These are phyloP conservation scores for Hypselothyrea guttata DNA, from an alignment of 2,888 invertebrate species.

Conservation along the genomic window DNA sequence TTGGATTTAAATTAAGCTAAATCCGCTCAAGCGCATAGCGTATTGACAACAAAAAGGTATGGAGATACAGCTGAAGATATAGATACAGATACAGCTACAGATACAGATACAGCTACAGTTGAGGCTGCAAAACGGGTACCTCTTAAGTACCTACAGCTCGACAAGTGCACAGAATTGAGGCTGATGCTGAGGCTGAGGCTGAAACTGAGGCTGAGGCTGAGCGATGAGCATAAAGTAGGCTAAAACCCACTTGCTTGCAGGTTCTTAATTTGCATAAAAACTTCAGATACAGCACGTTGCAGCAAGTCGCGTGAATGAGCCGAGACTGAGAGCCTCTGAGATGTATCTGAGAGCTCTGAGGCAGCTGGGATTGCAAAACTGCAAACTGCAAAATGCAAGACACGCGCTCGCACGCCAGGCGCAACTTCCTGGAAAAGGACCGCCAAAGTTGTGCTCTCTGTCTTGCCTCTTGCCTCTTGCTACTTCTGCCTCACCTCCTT, in stretches of 20 bases:
- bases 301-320: conserved; percentile 66
- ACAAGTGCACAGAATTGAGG: conserved; percentile 58
- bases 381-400: neutral
- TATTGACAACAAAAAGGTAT: conserved; percentile 75
- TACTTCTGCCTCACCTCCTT: conserved; percentile 7
- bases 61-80: conserved; percentile 26
- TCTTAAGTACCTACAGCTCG: conserved; percentile 70
- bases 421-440: conserved; percentile 77
- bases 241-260: conserved; percentile 67
- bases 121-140: conserved; percentile 52
- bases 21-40: conserved; percentile 66
- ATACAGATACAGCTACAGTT: conserved; percentile 32
- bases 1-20: conserved; percentile 76
- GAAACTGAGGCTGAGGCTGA: conserved; percentile 48
- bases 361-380: conserved; percentile 34
- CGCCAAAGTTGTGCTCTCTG: conserved; percentile 64
- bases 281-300: conserved; percentile 53
- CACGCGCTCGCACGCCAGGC: conserved; percentile 69
- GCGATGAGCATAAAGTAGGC: conserved; percentile 71
- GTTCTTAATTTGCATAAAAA: conserved; percentile 71
- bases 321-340: too few relatives aligned
- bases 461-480: conserved; percentile 39
- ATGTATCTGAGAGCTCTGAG: conserved; percentile 38
- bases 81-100: conserved; percentile 21
- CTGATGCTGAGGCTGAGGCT: conserved; percentile 4